Conservation (phyloP, 2,797 vertebrate genomes). For the Notolabrus celidotus region DNA sequence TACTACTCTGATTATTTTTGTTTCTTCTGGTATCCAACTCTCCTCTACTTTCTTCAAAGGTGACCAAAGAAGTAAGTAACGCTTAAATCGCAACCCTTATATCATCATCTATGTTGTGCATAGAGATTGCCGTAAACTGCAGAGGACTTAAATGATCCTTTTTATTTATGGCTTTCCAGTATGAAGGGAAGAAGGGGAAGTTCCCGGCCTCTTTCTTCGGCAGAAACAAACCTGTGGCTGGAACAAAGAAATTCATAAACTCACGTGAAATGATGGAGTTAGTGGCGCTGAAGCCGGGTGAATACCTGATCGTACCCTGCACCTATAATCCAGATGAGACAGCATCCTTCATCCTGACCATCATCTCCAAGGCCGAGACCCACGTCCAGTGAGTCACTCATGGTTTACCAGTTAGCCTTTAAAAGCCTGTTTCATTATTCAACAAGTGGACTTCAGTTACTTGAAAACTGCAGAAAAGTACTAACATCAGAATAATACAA, state of each 20-base stretch:
- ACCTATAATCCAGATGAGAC: slow-evolving; percentile 64
- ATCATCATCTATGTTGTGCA: no score
- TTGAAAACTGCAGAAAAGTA: no score
- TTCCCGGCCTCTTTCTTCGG: slow-evolving; percentile 75
- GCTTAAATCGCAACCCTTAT: neutral
- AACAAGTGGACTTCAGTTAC: no score
- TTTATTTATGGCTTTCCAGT: slow-evolving; percentile 49
- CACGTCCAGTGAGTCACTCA: slow-evolving; percentile 58
- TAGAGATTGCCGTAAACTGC: no score
- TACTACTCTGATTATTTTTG: neutral
- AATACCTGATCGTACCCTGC: slow-evolving; percentile 82
- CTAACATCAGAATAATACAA: no score
- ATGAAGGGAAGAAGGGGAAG: slow-evolving; percentile 49
- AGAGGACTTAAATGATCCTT: neutral
- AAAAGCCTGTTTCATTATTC: no score
- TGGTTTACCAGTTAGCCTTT: neutral
- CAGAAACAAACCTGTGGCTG: slow-evolving; percentile 10
- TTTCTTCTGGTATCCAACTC: neutral
- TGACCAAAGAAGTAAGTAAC: slow-evolving; percentile 74
- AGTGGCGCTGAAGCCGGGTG: slow-evolving; percentile 65
- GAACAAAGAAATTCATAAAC: slow-evolving; percentile 42
- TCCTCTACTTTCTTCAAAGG: slow-evolving; percentile 44
- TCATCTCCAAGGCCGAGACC: slow-evolving; percentile 75
- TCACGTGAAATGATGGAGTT: slow-evolving; percentile 75
- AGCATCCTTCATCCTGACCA: slow-evolving; percentile 75